A percentile compares a stretch with the other conserved stretches of the same genome.
Conservation (phyloP, 1,140 invertebrate genomes). For the Doryteuthis pealeii region DNA sequence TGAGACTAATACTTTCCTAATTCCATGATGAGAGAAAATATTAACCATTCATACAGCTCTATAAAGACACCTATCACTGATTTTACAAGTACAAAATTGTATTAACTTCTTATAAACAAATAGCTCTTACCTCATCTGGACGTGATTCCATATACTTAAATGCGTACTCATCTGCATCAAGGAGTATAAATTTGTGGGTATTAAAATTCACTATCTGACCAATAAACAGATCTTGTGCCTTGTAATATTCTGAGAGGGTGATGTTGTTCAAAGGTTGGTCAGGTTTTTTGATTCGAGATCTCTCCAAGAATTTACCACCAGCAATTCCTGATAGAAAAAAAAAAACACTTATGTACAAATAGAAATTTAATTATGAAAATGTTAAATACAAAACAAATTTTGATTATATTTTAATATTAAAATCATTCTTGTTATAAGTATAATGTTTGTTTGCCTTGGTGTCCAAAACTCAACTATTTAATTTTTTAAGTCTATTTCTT, state of each 20-base stretch:
- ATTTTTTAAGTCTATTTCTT: not conserved
- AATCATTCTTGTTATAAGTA: not conserved
- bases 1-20: too few species aligned
- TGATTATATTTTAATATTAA: not conserved
- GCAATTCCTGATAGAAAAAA: conserved; percentile 56
- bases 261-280: conserved; percentile 65
- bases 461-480: not conserved
- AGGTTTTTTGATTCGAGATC: conserved; percentile 72
- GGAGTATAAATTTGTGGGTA: conserved; percentile 75
- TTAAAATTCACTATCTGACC: conserved; percentile 76
- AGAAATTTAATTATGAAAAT: not conserved
- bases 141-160: conserved; percentile 85
- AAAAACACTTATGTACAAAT: conserved; percentile 12
- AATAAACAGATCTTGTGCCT: conserved; percentile 77
- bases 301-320: conserved; percentile 72
- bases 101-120: too few species aligned
- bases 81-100: too few species aligned
- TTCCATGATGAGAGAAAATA: too few species aligned
- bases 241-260: conserved; percentile 72
- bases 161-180: conserved; percentile 82
- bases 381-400: not conserved
- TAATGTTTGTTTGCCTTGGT: not conserved
- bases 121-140: conserved; percentile 68
- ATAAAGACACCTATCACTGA: too few species aligned
- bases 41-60: too few species aligned